phyloP scores from a whole-genome alignment of 2,797 vertebrate genomes.

The Cossypha polioptera region DNA sequence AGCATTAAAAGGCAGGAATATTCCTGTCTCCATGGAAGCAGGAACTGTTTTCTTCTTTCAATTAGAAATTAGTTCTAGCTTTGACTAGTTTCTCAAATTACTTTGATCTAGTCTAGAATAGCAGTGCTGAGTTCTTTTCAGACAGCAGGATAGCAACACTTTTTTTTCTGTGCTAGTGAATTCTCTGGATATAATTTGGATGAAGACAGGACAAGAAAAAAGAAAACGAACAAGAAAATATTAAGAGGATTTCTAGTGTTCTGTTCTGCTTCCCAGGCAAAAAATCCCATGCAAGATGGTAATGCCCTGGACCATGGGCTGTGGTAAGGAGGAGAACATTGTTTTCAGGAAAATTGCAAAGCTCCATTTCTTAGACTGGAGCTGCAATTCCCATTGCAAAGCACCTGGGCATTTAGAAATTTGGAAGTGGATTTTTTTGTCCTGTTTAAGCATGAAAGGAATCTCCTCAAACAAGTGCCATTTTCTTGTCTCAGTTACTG shows the following conservation, averaged over 20 bases:
- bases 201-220: background rate
- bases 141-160: background rate
- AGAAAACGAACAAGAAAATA: background rate
- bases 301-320: background rate
- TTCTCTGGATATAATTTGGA: background rate
- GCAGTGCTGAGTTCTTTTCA: background rate
- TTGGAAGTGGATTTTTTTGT: fast-evolving
- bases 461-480: background rate
- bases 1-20: background rate
- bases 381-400: background rate
- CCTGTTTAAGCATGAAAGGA: background rate
- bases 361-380: background rate
- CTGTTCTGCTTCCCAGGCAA: background rate
- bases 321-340: background rate
- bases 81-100: background rate
- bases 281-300: background rate
- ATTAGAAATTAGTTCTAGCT: background rate
- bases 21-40: background rate
- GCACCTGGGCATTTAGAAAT: background rate
- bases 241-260: background rate
- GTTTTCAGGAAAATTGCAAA: background rate
- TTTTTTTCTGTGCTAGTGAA: background rate
- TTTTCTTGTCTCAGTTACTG: background rate
- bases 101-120: background rate
- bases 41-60: background rate